Conservation (phyloP, 2,113 vertebrate genomes). For the Phylloscopus trochilus region DNA sequence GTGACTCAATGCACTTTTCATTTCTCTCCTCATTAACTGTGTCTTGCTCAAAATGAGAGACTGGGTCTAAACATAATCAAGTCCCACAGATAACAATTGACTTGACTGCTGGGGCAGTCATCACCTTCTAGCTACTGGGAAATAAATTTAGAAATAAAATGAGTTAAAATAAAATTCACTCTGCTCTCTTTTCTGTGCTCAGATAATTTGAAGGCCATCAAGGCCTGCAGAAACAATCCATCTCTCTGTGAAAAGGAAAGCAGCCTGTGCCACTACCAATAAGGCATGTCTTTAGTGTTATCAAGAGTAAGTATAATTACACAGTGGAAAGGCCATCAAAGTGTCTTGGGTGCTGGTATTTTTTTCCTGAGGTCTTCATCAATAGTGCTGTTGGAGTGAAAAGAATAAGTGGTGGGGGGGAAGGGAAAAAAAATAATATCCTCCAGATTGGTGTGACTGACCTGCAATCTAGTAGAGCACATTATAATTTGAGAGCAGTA, state of each 20-base stretch:
- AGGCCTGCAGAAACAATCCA: slow-evolving; percentile 74
- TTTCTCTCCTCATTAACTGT: slow-evolving; percentile 85
- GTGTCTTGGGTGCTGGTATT: slow-evolving; percentile 57
- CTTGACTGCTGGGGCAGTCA: slow-evolving; percentile 75
- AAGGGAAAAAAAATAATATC: slow-evolving; percentile 23
- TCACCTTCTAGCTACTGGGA: slow-evolving; percentile 74
- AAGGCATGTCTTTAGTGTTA: slow-evolving; percentile 72
- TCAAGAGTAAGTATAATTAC: slow-evolving; percentile 74
- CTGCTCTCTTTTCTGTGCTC: slow-evolving; percentile 70
- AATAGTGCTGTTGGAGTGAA: slow-evolving; percentile 57
- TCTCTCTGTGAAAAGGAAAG: slow-evolving; percentile 70
- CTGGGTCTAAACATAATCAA: slow-evolving; percentile 78
- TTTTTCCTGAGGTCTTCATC: slow-evolving; percentile 77
- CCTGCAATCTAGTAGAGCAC: slow-evolving; percentile 63
- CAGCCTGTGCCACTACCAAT: slow-evolving; percentile 67
- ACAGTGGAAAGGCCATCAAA: slow-evolving; percentile 68
- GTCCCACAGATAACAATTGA: slow-evolving; percentile 80
- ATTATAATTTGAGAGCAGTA: slow-evolving; percentile 62
- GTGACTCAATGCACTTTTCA: slow-evolving; percentile 77
- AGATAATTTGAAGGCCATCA: slow-evolving; percentile 79
- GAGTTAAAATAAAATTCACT: slow-evolving; percentile 82
- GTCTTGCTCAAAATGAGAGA: slow-evolving; percentile 79
- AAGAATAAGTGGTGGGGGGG: slow-evolving; percentile 33
- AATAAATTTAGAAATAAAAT: slow-evolving; percentile 83
- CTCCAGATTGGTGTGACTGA: slow-evolving; percentile 57